Conservation (phyloP, 2,797 vertebrate genomes). For the Halcyon chelicuti region DNA sequence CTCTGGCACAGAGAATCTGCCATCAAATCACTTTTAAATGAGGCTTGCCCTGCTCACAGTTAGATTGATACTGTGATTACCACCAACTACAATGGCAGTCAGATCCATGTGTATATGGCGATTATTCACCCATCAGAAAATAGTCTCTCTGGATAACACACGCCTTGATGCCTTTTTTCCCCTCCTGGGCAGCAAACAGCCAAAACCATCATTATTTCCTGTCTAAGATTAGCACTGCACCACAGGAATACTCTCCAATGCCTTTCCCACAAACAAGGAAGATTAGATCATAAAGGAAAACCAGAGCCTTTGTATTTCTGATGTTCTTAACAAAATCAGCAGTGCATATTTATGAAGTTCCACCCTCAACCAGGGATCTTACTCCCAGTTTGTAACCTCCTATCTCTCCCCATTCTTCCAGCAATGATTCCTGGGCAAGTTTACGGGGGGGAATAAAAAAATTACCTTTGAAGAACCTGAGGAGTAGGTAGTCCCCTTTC, state of each 20-base stretch:
- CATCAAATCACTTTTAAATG: not conserved
- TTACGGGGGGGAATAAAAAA: not conserved
- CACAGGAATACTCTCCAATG: constrained; percentile 25
- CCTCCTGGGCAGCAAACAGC: constrained; percentile 3
- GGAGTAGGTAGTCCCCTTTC: constrained; percentile 95
- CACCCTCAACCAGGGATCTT: not conserved
- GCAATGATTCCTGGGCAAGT: not conserved
- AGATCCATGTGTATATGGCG: not conserved
- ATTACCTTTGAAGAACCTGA: constrained; percentile 93
- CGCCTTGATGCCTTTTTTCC: not conserved
- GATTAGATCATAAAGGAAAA: not conserved
- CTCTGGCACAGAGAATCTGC: not conserved
- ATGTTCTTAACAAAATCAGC: not conserved
- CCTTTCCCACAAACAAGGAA: not conserved
- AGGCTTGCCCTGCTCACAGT: not conserved
- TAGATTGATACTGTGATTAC: not conserved
- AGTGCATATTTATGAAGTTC: not conserved
- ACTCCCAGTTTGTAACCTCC: not conserved
- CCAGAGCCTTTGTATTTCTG: not conserved
- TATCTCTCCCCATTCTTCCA: not conserved
- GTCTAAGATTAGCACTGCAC: constrained; percentile 7
- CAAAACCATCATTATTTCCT: constrained; percentile 6
- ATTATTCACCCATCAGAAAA: constrained; percentile 20
- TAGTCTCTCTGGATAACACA: not conserved
- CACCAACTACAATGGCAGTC: not conserved